Conservation (phyloP, 2,888 invertebrate species). For the Folsomia manolachei region DNA sequence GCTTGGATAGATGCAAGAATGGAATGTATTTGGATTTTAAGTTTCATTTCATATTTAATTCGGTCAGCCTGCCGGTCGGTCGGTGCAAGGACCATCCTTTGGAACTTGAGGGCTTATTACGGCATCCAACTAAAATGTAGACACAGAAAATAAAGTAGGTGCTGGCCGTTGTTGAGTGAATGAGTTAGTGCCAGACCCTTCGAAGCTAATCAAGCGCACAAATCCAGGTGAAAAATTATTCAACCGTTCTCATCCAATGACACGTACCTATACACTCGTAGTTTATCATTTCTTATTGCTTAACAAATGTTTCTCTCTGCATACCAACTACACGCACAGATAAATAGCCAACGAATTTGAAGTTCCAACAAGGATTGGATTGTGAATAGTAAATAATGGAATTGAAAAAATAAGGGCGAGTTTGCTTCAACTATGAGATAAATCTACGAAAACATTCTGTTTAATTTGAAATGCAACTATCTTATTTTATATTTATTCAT, state of each 20-base stretch:
- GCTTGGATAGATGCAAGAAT: too few species aligned
- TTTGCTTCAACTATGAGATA: too few species aligned
- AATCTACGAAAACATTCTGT: too few species aligned
- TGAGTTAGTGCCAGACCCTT: too few species aligned
- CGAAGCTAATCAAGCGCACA: constrained; percentile 18
- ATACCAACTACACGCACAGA: background rate
- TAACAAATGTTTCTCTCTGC: background rate
- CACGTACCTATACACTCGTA: background rate
- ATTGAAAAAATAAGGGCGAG: background rate
- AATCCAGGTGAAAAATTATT: constrained; percentile 24
- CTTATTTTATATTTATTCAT: background rate
- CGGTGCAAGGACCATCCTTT: background rate
- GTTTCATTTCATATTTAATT: background rate
- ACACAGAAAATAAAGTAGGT: too few species aligned
- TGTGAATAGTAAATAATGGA: too few species aligned
- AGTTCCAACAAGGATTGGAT: too few species aligned
- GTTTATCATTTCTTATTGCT: background rate
- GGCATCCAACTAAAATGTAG: too few species aligned
- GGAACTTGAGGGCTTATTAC: background rate
- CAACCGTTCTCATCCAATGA: constrained; percentile 15
- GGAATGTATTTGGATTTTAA: background rate
- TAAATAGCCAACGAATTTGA: background rate
- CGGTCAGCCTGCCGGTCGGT: background rate
- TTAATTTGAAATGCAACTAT: background rate
- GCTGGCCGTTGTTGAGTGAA: background rate